Base-by-base conservation (phyloP, 1,140 invertebrate genomes). In the Tetramorium parvispinum region DNA sequence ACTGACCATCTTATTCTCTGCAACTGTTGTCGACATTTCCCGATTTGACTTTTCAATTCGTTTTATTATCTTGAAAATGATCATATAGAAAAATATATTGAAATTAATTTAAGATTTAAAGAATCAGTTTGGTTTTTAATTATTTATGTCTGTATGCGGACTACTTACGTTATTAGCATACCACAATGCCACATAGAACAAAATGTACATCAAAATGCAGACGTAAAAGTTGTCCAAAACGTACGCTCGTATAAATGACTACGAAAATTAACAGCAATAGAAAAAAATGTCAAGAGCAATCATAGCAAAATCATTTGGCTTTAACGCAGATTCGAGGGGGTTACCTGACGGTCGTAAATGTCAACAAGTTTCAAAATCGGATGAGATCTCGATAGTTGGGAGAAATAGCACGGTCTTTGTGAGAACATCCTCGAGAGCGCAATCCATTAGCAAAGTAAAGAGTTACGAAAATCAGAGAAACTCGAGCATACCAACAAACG, bases 211-310 rank as follows among this genome's bases (percentile, higher is more conserved):
- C 51, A 94, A 87, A 57, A 94, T 90, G 76, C 92, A 94, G 18
- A 94, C 70, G 57, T 87, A 92, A 18, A 92, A 76, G 66, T 95
- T 94, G 81, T 94, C 94, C 90, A 93, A 89, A 85, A 95, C 40
- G 57, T 94, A 93, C 70, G 89, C 87, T 16, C 92, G 91, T 87
- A 95, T 89, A 66, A 94, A 93, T 1, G 93, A 93, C 95, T 95
- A 78, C 0, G 71, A 87, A 85, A 32, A 66, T 16, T 57, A 57
- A 65, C 49, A 2, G 16, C 32, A 59, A 71, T 49, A 70, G n/a
- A 13, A n/a, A 27, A 27, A 73, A 6, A 68, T 43, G 0, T 55
- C 21, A 46, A 0, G 16, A 27, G 13, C 13, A 40, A 77, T 70
- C 13, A 51, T 11, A 24, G 0, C n/a, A 76, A 57, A 85, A 61